phyloP scores from a whole-genome alignment of 2,113 vertebrate species.

The Morone chrysops region DNA sequence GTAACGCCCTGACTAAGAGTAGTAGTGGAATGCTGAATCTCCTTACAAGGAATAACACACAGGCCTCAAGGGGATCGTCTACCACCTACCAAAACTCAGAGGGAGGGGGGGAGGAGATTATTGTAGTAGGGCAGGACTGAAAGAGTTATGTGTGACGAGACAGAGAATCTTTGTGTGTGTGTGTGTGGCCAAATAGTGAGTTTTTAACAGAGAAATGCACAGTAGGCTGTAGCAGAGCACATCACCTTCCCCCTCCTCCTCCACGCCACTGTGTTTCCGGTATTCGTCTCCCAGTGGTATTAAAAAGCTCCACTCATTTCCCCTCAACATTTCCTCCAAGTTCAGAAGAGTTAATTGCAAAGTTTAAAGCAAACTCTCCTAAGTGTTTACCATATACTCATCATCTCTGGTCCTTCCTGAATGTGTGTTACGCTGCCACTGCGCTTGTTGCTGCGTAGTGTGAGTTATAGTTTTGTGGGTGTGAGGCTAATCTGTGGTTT shows the following conservation, averaged over 20 bases:
- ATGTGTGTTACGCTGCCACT: neutral
- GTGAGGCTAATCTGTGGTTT: neutral
- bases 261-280: slow-evolving; percentile 61
- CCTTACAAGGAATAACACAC: slow-evolving; percentile 79
- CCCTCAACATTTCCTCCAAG: slow-evolving; percentile 36
- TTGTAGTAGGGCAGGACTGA: slow-evolving; percentile 50
- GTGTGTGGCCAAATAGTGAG: slow-evolving; percentile 8
- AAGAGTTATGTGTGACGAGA: slow-evolving; percentile 34
- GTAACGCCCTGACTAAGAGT: slow-evolving; percentile 51
- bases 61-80: slow-evolving; percentile 55
- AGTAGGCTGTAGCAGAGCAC: slow-evolving; percentile 34
- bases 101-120: slow-evolving; percentile 49
- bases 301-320: slow-evolving; percentile 61
- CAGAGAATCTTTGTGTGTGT: slow-evolving; percentile 32
- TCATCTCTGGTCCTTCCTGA: neutral
- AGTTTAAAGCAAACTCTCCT: slow-evolving; percentile 24
- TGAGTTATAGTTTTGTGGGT: neutral
- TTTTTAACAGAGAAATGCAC: slow-evolving; percentile 63
- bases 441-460: neutral
- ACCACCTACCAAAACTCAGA: slow-evolving; percentile 50
- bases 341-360: slow-evolving; percentile 47
- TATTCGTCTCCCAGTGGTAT: slow-evolving; percentile 61
- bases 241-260: slow-evolving; percentile 51
- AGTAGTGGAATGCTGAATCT: slow-evolving; percentile 74
- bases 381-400: neutral